These are phyloP conservation scores for Biston betularia DNA, from an alignment of 2,888 invertebrate species.

Conservation along the genomic window DNA sequence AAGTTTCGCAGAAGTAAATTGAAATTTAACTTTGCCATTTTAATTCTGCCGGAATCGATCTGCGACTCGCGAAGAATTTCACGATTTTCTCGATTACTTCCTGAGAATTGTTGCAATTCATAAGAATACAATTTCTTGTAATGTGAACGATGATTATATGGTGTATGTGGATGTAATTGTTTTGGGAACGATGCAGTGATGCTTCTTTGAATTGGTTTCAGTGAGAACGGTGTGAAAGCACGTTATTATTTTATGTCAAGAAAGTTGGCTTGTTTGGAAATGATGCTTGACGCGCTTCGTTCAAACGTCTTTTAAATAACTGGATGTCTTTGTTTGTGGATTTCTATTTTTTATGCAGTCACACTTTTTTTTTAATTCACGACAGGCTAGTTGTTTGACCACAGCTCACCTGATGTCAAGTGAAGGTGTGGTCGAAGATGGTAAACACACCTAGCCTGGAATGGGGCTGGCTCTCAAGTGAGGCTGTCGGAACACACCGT, in stretches of 20 bases:
- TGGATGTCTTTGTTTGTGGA: not conserved
- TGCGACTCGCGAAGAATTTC: constrained; percentile 10
- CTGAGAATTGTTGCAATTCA: constrained; percentile 17
- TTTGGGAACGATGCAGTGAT: constrained; percentile 28
- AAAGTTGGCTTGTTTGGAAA: constrained; percentile 4
- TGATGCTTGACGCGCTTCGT: not conserved
- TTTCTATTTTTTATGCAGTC: not conserved
- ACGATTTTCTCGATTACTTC: constrained; percentile 8
- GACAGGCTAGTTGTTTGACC: no score
- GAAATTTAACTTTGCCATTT: constrained; percentile 14
- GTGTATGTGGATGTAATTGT: constrained; percentile 7
- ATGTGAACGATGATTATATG: constrained; percentile 6
- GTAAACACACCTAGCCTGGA: no score
- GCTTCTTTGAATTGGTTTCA: constrained; percentile 27
- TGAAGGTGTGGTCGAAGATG: no score
- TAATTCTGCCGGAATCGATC: constrained; percentile 6
- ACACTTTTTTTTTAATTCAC: no score
- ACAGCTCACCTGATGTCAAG: no score
- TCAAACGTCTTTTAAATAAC: not conserved
- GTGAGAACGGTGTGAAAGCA: constrained; percentile 31
- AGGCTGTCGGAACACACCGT: no score
- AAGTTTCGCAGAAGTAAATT: constrained; percentile 17
- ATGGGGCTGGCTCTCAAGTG: no score
- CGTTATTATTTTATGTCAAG: not conserved
- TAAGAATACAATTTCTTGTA: constrained; percentile 12